Percentiles rank a stretch among this genome's conserved stretches.
Conservation (phyloP, 2,888 invertebrate genomes). For the Notocelia uddmanniana region DNA sequence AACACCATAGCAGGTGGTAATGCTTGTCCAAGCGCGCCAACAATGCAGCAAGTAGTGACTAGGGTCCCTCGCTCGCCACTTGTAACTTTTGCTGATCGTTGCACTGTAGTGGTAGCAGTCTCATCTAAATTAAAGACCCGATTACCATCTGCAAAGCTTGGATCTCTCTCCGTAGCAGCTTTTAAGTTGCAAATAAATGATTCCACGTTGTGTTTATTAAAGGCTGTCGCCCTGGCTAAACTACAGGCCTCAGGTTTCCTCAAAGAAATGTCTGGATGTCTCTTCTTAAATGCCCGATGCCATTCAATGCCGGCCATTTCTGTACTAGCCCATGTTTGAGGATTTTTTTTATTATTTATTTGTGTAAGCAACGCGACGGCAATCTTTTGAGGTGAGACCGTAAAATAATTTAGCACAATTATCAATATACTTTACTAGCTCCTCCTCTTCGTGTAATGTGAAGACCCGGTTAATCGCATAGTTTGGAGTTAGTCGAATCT, state of each 20-base stretch:
- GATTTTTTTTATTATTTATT: too few species aligned
- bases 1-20: conserved; percentile 4
- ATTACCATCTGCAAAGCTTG: conserved; percentile 60
- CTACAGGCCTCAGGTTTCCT: not conserved
- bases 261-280: not conserved
- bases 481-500: not conserved
- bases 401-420: too few species aligned
- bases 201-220: conserved; percentile 48
- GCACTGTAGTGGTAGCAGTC: conserved; percentile 47
- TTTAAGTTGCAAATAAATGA: too few species aligned
- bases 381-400: too few species aligned
- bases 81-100: not conserved
- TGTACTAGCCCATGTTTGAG: too few species aligned
- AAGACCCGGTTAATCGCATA: too few species aligned
- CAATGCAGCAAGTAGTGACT: not conserved
- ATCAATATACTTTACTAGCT: too few species aligned
- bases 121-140: conserved; percentile 60
- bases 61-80: not conserved
- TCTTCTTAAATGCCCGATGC: not conserved
- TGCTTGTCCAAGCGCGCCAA: conserved; percentile 1
- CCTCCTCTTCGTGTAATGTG: too few species aligned
- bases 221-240: not conserved
- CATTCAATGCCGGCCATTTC: too few species aligned
- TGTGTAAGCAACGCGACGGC: too few species aligned
- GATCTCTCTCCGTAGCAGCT: conserved; percentile 39